Base-by-base conservation (phyloP, 2,797 vertebrate species). In the Cuculus canorus region DNA sequence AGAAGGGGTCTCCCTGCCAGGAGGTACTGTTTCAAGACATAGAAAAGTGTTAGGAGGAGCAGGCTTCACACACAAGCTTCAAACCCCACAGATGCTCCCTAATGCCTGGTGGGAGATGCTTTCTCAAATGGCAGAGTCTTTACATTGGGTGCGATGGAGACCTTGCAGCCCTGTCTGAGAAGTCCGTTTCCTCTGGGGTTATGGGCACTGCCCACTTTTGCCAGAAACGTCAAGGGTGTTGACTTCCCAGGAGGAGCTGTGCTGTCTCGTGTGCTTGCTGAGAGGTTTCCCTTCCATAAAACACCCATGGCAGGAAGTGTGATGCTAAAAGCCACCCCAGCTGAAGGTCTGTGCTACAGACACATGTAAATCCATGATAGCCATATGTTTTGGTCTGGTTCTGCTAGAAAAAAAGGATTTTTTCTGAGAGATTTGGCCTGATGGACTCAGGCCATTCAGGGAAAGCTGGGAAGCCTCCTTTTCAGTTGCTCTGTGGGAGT, bases 261-360 rank as follows among this genome's bases (percentile, higher is more conserved):
- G n/a, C 50, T 76, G 21, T 71, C 17, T 71, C 1, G 0, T 33
- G 9, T 83, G 11, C 66, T 86, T 73, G 39, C 35, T 82, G 27
- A 73, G 28, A 82, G 37, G 9, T 70, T n/a, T 52, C 27, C 24
- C 35, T 82, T 82, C 39, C 68, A 82, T 39, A 52, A 30, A 80
- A 79, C 23, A 66, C 14, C 16, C 8, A 2, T 39, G 48, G 52
- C 71, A 79, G 32, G 30, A 41, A 21, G 2, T 13, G 33, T 64
- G 83, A 92, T 5, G 15, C 53, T 41, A 27, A 79, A 69, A 86
- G 83, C 37, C 30, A 64, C 17, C 18, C 37, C 41, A 78, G 37
- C 41, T 68, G 59, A 87, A 59, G 59, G 28, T 9, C 37, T 76
- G 56, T 0, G 0, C 52, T 45, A 45, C 1, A 7, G 17, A 66